Conservation (phyloP, 2,113 vertebrate genomes). For the Calonectris borealis region DNA sequence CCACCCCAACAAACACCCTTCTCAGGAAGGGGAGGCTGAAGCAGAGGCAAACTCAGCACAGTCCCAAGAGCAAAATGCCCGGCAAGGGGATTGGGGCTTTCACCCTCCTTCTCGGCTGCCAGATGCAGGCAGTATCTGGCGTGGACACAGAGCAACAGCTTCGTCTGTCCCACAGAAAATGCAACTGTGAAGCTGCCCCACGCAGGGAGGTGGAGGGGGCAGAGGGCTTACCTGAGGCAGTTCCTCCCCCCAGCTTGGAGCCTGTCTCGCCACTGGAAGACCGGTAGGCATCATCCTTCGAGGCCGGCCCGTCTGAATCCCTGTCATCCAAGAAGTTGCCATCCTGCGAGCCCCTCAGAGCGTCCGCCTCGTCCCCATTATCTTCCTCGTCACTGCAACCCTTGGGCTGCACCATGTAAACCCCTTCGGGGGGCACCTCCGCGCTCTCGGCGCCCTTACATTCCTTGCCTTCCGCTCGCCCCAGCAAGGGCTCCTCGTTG, state of each 20-base stretch:
- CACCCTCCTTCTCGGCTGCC: background rate
- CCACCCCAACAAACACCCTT: background rate
- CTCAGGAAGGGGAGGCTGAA: background rate
- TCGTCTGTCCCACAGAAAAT: fast-evolving
- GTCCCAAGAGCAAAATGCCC: background rate
- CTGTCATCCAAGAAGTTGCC: constrained; percentile 80
- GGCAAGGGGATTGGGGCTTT: background rate
- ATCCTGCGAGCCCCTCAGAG: constrained; percentile 74
- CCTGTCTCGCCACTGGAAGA: constrained; percentile 56
- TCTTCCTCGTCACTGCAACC: constrained; percentile 97
- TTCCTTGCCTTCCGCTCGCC: constrained; percentile 64
- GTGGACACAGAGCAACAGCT: background rate
- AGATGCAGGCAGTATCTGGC: background rate
- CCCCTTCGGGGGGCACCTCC: constrained; percentile 89
- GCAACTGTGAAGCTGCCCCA: fast-evolving
- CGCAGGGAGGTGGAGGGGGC: fast-evolving
- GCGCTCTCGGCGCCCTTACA: constrained; percentile 69
- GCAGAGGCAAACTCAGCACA: background rate
- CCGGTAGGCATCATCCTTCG: constrained; percentile 80
- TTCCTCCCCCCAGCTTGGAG: constrained; percentile 65
- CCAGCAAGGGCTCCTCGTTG: constrained; percentile 81
- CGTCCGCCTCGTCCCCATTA: constrained; percentile 77
- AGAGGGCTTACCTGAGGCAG: constrained; percentile 67
- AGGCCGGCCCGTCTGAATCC: constrained; percentile 77
- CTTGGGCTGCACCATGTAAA: constrained; percentile 98